phyloP scores from a whole-genome alignment of 2,797 vertebrate genomes.

The Nannoperca australis region DNA sequence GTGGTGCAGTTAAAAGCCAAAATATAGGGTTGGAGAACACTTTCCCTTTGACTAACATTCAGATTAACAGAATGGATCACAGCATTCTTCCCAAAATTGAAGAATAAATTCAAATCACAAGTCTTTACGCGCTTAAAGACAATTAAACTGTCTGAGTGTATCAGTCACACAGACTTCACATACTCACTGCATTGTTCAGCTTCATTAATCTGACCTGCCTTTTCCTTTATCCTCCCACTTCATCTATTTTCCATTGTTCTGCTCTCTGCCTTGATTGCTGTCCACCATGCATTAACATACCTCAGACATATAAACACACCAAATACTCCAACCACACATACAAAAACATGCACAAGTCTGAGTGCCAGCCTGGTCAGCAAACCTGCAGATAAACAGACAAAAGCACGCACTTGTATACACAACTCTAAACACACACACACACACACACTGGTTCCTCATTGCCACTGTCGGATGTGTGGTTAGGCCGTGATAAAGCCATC shows the following conservation, averaged over 20 bases:
- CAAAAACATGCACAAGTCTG: neutral
- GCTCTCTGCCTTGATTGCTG: constrained; percentile 46
- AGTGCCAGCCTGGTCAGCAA: constrained; percentile 34
- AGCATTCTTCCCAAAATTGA: neutral
- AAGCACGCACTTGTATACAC: constrained; percentile 19
- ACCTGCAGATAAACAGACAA: constrained; percentile 40
- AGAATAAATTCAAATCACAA: constrained; percentile 2
- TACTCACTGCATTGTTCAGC: constrained; percentile 37
- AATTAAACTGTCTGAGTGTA: constrained; percentile 22
- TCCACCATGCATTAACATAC: constrained; percentile 56
- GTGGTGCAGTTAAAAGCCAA: neutral
- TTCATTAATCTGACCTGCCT: constrained; percentile 51
- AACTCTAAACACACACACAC: constrained; percentile 21
- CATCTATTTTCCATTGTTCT: constrained; percentile 60
- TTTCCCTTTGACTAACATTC: neutral
- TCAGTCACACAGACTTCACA: constrained; percentile 37
- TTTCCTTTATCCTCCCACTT: constrained; percentile 44
- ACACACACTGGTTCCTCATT: constrained; percentile 12
- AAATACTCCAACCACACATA: neutral
- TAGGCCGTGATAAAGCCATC: constrained; percentile 18
- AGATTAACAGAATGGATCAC: neutral
- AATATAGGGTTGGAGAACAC: neutral
- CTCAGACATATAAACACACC: constrained; percentile 35
- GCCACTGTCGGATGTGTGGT: constrained; percentile 27
- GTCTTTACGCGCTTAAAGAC: neutral